Evolutionary conservation across 2,797 vertebrate species (phyloP), one percentile per base, ranked within the genome.

Genomic region (Philypnodon macrostomus): DNA sequence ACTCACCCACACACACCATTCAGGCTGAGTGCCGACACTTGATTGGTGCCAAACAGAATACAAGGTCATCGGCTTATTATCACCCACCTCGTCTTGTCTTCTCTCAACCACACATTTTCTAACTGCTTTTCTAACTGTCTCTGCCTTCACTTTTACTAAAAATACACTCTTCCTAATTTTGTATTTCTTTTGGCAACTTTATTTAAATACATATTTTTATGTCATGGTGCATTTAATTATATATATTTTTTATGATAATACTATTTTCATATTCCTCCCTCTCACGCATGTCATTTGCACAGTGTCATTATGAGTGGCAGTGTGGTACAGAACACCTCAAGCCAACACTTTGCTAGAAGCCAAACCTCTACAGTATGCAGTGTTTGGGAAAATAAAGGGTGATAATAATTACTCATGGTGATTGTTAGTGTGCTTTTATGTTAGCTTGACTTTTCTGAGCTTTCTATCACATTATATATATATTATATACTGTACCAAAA

Each of bases 61-160:
- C 64, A 79, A 80, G 83, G 76, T 81, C 78, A 75, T 60, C 11
- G 48, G 49, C 59, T 73, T 69, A 52, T 75, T 67, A 72, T 69
- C 61, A 48, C 49, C 58, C 55, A 63, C 54, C 34, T 65, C 56
- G 36, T 70, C 61, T 50, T 55, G 37, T 72, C 56, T 41, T 37
- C 29, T 40, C 21, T 32, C 15, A 51, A 15, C 23, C 34, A 17
- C 26, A 26, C 26, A 45, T 26, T n/a, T n/a, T n/a, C n/a, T 26
- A 17, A 37, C 19, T 0, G 42, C n/a, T 29, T 26, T 30, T 37
- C 27, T 53, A 37, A 33, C 18, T 26, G 39, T 26, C 39, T 11
- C 13, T 6, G 21, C 7, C 42, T 32, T 11, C 18, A 14, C 40
- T 53, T 65, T 52, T 16, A 45, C 31, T 39, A 23, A 26, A 51